Evolutionary conservation across 1,140 invertebrate genomes (phyloP).

Genomic region (Sipha flava): DNA sequence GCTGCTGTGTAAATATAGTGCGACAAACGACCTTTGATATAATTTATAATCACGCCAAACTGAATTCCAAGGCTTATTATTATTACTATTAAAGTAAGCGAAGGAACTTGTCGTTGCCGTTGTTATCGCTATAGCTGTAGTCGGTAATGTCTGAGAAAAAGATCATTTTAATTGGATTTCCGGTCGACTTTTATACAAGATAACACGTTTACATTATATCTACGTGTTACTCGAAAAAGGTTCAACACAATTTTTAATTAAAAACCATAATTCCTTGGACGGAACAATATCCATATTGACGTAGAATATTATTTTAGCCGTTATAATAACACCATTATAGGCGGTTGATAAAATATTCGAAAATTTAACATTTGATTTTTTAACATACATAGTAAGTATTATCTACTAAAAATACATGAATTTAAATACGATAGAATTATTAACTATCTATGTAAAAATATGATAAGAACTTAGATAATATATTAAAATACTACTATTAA

Average conservation of each 20-base stretch:
- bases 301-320: background rate
- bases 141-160: slow-evolving; percentile 13
- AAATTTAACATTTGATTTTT: too few species aligned
- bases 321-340: background rate
- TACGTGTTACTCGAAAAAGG: background rate
- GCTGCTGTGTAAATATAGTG: slow-evolving; percentile 14
- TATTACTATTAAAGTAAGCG: background rate
- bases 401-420: too few species aligned
- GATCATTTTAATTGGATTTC: slow-evolving; percentile 30
- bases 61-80: background rate
- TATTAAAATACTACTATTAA: too few species aligned
- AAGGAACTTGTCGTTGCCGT: background rate
- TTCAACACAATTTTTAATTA: background rate
- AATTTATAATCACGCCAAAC: slow-evolving; percentile 21
- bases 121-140: background rate
- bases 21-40: slow-evolving; percentile 22
- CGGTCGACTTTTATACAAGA: slow-evolving; percentile 4
- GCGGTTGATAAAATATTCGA: background rate
- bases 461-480: too few species aligned
- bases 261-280: background rate
- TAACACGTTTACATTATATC: slow-evolving; percentile 16
- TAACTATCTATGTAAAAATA: too few species aligned
- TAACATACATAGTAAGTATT: too few species aligned
- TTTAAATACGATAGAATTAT: too few species aligned
- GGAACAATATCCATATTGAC: background rate